Percentiles rank a stretch among this genome's conserved stretches.
These are phyloP conservation scores for Octodon degus DNA, from an alignment of 2,113 vertebrate genomes.

Conservation along the genomic window DNA sequence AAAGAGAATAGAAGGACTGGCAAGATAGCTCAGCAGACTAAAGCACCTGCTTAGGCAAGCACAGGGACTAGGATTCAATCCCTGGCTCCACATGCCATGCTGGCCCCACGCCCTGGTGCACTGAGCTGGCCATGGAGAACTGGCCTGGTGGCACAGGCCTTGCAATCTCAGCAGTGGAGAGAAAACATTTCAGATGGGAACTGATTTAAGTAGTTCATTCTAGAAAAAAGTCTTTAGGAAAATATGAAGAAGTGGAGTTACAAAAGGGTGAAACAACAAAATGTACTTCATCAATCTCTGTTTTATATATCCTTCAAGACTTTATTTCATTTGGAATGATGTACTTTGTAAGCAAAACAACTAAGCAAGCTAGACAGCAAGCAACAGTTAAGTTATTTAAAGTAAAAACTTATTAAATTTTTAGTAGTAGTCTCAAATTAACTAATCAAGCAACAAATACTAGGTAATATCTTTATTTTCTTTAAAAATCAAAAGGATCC, in stretches of 20 bases:
- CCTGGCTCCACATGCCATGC: no score
- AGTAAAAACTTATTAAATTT: slow-evolving; percentile 8
- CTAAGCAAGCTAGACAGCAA: not conserved
- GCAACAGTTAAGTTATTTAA: not conserved
- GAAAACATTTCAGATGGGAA: slow-evolving; percentile 40
- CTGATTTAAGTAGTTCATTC: not conserved
- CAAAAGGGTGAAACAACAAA: not conserved
- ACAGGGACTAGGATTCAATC: no score
- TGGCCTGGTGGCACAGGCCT: no score
- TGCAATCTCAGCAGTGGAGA: no score
- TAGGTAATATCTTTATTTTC: not conserved
- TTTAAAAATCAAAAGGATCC: not conserved
- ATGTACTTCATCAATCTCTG: not conserved
- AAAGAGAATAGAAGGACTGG: not conserved
- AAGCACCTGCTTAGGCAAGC: no score
- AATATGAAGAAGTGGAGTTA: not conserved
- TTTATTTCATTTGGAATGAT: not conserved
- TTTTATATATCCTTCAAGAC: not conserved
- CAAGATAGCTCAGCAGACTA: no score
- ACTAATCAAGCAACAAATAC: not conserved
- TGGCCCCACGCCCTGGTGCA: no score
- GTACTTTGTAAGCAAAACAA: not conserved
- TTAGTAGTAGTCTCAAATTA: not conserved
- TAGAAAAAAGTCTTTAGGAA: slow-evolving; percentile 20
- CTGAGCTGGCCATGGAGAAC: no score